Evolutionary conservation across 2,888 invertebrate genomes (phyloP).

Genomic region (Zele albiditarsus): DNA sequence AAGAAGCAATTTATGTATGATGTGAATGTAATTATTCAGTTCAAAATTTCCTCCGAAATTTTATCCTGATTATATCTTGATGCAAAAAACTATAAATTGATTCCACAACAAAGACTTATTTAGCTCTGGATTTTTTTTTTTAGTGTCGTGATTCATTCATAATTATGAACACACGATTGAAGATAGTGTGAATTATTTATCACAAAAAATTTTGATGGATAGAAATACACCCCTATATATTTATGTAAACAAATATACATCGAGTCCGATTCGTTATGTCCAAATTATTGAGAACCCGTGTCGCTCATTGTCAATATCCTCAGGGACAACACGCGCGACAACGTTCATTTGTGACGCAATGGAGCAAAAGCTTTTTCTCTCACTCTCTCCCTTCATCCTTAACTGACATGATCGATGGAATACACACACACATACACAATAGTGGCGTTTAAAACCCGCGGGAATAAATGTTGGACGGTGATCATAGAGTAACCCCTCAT

Average conservation of each 20-base stretch:
- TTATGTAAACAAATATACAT: neutral
- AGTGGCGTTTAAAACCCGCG: constrained; percentile 29
- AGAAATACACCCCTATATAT: too few species aligned
- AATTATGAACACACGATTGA: too few species aligned
- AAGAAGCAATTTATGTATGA: too few species aligned
- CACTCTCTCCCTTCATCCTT: neutral
- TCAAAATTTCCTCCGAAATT: too few species aligned
- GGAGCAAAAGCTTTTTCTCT: constrained; percentile 11
- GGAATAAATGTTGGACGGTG: constrained; percentile 34
- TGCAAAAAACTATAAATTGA: too few species aligned
- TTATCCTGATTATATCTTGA: too few species aligned
- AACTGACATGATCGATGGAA: constrained; percentile 39
- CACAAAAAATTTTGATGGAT: too few species aligned
- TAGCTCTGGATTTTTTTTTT: too few species aligned
- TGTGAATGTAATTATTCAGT: too few species aligned
- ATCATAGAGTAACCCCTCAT: constrained; percentile 1
- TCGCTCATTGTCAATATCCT: constrained; percentile 8
- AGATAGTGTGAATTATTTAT: too few species aligned
- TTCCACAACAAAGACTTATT: too few species aligned
- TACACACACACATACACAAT: constrained; percentile 35
- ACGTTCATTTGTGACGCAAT: constrained; percentile 8
- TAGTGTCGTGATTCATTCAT: too few species aligned
- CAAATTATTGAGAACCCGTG: constrained; percentile 1
- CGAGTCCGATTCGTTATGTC: neutral
- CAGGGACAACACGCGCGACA: neutral